Evolutionary conservation across 2,888 invertebrate genomes (phyloP).

Genomic region (Polylopha cassiicola): DNA sequence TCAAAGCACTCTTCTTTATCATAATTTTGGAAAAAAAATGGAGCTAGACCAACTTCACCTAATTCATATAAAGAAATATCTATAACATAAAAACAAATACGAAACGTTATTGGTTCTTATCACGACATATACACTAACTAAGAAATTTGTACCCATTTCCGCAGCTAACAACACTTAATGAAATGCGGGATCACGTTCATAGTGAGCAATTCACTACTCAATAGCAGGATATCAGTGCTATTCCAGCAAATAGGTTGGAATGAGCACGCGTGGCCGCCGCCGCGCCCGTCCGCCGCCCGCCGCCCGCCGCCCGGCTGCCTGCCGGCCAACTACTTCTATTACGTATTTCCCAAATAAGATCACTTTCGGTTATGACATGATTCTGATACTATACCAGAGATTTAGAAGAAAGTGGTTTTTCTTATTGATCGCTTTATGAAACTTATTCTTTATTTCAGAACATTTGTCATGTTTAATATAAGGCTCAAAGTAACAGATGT

Average conservation of each 20-base stretch:
- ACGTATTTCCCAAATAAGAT: slow-evolving; percentile 57
- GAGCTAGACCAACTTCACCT: no score
- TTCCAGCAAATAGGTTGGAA: slow-evolving; percentile 53
- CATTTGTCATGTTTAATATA: no score
- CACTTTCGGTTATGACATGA: slow-evolving; percentile 54
- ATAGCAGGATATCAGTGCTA: slow-evolving; percentile 49
- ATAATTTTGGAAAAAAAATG: no score
- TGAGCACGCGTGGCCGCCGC: slow-evolving; percentile 39
- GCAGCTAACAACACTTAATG: slow-evolving; percentile 43
- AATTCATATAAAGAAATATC: no score
- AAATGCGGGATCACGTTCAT: slow-evolving; percentile 55
- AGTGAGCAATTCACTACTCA: slow-evolving; percentile 44
- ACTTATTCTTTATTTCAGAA: no score
- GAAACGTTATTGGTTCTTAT: no score
- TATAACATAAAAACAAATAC: no score
- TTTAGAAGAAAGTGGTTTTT: slow-evolving; percentile 40
- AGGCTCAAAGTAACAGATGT: no score
- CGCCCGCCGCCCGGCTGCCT: slow-evolving; percentile 40
- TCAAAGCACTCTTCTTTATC: no score
- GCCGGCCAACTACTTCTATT: slow-evolving; percentile 59
- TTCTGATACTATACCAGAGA: slow-evolving; percentile 37
- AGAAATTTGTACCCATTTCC: slow-evolving; percentile 23
- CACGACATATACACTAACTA: slow-evolving; percentile 16
- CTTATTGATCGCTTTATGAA: not conserved
- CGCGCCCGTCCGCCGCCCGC: slow-evolving; percentile 38